Evolutionary conservation across 1,140 invertebrate genomes (phyloP).

Genomic region (Coenobita brevimanus): DNA sequence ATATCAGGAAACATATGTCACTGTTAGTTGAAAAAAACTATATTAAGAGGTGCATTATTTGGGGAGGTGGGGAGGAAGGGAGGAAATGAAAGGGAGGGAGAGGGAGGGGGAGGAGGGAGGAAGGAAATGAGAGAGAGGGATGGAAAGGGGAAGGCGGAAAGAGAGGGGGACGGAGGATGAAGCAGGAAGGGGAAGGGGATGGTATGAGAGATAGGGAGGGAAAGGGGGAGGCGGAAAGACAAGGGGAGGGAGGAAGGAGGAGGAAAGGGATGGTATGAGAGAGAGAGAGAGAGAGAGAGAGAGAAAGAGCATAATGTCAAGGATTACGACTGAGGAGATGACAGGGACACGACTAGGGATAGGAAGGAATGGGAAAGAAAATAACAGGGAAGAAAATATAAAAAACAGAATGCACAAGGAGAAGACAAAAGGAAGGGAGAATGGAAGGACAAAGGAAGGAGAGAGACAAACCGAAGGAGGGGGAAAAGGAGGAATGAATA

Average conservation of each 20-base stretch:
- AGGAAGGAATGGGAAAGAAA: no score
- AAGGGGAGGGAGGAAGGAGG: background rate
- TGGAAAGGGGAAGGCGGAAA: slow-evolving; percentile 6
- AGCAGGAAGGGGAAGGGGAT: background rate
- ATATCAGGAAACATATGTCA: no score
- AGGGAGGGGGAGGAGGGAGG: background rate
- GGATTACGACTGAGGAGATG: background rate
- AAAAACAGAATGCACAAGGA: no score
- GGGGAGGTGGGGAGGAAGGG: no score
- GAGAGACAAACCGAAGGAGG: no score
- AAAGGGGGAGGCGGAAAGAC: background rate
- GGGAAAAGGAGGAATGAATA: no score
- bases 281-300: background rate
- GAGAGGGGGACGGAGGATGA: slow-evolving; percentile 1
- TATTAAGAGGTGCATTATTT: no score
- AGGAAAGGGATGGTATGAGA: background rate
- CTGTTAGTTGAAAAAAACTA: no score
- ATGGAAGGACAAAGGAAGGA: no score
- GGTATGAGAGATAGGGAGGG: background rate
- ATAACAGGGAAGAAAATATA: no score
- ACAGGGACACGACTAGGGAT: background rate
- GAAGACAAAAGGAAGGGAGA: no score
- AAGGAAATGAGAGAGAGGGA: slow-evolving; percentile 12
- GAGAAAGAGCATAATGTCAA: background rate
- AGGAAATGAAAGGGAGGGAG: no score